phyloP scores from a whole-genome alignment of 2,888 invertebrate species.

The Bombylius major region DNA sequence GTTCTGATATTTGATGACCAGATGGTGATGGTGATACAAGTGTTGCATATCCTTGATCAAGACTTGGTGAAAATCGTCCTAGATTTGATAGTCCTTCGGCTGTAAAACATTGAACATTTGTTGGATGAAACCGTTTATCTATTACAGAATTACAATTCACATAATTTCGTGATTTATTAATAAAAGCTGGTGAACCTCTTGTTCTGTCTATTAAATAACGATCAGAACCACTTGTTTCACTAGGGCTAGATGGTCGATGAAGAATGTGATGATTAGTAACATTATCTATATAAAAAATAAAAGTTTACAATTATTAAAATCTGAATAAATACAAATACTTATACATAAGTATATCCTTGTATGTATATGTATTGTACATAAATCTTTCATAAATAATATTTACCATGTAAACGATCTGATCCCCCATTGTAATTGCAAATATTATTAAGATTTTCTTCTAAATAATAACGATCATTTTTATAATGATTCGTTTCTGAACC shows the following conservation, averaged over 20 bases:
- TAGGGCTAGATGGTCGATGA: constrained; percentile 33
- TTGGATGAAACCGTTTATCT: constrained; percentile 29
- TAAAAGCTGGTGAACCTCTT: constrained; percentile 29
- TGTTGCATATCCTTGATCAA: constrained; percentile 74
- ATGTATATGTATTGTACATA: neutral
- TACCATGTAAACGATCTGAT: constrained; percentile 9
- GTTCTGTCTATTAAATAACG: constrained; percentile 31
- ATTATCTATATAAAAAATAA: constrained; percentile 20
- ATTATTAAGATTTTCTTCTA: constrained; percentile 27
- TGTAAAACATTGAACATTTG: constrained; percentile 31
- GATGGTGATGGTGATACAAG: constrained; percentile 48
- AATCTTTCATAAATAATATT: neutral
- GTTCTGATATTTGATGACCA: constrained; percentile 23
- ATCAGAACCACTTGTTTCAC: constrained; percentile 37
- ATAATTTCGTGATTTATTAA: neutral
- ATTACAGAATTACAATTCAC: neutral
- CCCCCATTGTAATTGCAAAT: constrained; percentile 23
- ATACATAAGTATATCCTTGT: no score
- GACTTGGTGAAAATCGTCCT: constrained; percentile 48
- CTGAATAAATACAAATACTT: no score
- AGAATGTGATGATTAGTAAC: constrained; percentile 21
- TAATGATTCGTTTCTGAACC: constrained; percentile 34
- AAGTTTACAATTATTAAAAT: neutral
- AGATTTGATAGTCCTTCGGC: constrained; percentile 34
- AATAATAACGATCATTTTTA: constrained; percentile 34